phyloP scores from a whole-genome alignment of 2,888 invertebrate species.

The Mamestra brassicae region DNA sequence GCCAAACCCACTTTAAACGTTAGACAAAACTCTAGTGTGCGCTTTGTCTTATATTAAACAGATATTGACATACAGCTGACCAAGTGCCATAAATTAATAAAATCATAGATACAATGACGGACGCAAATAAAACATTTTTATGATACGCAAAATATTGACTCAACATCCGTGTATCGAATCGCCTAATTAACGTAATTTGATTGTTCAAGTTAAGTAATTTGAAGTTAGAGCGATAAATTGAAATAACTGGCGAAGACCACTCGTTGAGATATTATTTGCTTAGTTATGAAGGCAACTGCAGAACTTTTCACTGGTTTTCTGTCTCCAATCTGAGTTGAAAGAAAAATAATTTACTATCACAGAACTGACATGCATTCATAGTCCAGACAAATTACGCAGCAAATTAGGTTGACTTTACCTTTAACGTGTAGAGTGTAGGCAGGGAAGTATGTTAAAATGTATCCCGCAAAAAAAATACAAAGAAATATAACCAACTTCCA shows the following conservation, averaged over 20 bases:
- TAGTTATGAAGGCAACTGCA: not conserved
- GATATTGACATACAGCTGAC: not conserved
- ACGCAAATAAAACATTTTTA: conserved; percentile 26
- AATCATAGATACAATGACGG: not conserved
- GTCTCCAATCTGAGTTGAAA: too few species aligned
- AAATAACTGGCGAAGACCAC: not conserved
- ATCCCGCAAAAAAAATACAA: too few species aligned
- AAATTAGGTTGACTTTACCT: too few species aligned
- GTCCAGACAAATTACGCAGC: too few species aligned
- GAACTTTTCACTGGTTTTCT: too few species aligned
- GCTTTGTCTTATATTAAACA: not conserved
- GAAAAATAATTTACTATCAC: too few species aligned
- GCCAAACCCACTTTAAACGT: not conserved
- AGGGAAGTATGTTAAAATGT: too few species aligned
- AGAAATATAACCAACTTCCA: too few species aligned
- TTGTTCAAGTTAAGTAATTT: conserved; percentile 1
- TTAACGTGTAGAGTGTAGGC: too few species aligned
- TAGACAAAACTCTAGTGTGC: not conserved
- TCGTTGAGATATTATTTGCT: not conserved
- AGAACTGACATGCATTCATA: too few species aligned
- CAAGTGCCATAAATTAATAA: conserved; percentile 15
- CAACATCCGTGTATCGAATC: conserved; percentile 34
- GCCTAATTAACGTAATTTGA: conserved; percentile 20
- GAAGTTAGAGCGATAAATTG: not conserved
- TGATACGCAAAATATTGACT: not conserved